A percentile compares a stretch with the other conserved stretches of the same genome.
Evolutionary conservation across 2,797 vertebrate genomes (phyloP).

Genomic region (Rachycentron canadum): DNA sequence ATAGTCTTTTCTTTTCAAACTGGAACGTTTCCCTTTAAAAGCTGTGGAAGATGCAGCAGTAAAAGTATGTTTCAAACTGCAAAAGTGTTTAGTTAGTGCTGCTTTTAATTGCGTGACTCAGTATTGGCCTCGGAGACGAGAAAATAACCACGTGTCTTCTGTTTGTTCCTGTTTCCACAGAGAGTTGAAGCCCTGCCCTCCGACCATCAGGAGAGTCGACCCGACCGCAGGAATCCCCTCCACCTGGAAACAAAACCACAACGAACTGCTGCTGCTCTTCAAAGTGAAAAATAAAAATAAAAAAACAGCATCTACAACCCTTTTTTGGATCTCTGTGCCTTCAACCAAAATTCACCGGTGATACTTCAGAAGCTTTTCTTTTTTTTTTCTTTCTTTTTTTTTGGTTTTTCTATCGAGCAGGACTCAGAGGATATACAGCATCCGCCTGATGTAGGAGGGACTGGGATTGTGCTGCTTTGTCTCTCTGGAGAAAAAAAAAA

Average conservation of each 20-base stretch:
- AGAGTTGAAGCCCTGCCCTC: conserved; percentile 62
- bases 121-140: background rate
- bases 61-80: too few species aligned
- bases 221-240: conserved; percentile 12
- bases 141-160: background rate
- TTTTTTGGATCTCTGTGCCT: conserved; percentile 82
- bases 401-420: conserved; percentile 12
- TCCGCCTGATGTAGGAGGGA: conserved; percentile 59
- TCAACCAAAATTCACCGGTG: conserved; percentile 74
- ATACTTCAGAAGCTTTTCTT: conserved; percentile 47
- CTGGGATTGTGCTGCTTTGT: conserved; percentile 42
- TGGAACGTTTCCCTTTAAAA: too few species aligned
- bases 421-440: conserved; percentile 26
- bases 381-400: conserved; percentile 1
- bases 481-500: conserved; percentile 45
- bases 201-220: conserved; percentile 55
- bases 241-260: conserved; percentile 1
- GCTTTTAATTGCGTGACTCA: too few species aligned
- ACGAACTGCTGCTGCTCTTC: conserved; percentile 48
- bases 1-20: too few species aligned
- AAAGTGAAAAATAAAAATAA: background rate
- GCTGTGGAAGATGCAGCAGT: too few species aligned
- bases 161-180: conserved; percentile 47
- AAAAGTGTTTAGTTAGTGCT: too few species aligned
- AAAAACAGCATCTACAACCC: conserved; percentile 41